Evolutionary conservation across 1,140 invertebrate genomes (phyloP), one percentile per base, ranked within the genome.

Genomic region (Zophobas morio): DNA sequence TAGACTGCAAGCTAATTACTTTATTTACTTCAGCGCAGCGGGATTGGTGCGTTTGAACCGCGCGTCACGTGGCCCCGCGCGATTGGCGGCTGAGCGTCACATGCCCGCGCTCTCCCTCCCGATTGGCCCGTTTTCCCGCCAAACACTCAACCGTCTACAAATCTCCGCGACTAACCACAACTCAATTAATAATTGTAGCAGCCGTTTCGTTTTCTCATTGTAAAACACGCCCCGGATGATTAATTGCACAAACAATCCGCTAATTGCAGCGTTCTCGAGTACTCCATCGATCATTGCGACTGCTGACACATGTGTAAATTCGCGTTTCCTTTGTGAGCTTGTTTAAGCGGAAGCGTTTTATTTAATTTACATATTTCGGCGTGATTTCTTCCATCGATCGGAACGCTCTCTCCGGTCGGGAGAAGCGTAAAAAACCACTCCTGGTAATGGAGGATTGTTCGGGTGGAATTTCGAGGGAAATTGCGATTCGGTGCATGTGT

Each of bases 281-380:
- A 51, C 6, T 20, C 3, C 49, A 51, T 51, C 49, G 49, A 51
- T 51, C 49, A 51, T 20, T 20, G 42, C 42, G 42, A 46, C 8
- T 46, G 42, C 42, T 4, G 42, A 46, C 42, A 46, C 42, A 46
- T 8, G 42, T 46, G 42, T 46, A 8, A 46, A 46, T 46, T 46
- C 54, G 54, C n/a, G 54, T 57, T 63, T 5, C 57, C 57, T 63
- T 63, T 63, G 57, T 63, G 57, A 36, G 35, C 35, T 63, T 8
- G 57, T 39, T 37, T 37, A 63, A 63, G 57, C 36, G 57, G 57
- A 63, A 63, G n/a, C 57, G 57, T 63, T 63, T 63, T 37, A 63
- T 63, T 37, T 63, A 63, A 63, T 63, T 63, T 63, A 36, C 57
- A 63, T 63, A 63, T 63, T 60, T 63, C 57, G 36, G n/a, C 57